Evolutionary conservation across 2,797 vertebrate genomes (phyloP), one percentile per base, ranked within the genome.

Genomic region (Rhinogobio ventralis): DNA sequence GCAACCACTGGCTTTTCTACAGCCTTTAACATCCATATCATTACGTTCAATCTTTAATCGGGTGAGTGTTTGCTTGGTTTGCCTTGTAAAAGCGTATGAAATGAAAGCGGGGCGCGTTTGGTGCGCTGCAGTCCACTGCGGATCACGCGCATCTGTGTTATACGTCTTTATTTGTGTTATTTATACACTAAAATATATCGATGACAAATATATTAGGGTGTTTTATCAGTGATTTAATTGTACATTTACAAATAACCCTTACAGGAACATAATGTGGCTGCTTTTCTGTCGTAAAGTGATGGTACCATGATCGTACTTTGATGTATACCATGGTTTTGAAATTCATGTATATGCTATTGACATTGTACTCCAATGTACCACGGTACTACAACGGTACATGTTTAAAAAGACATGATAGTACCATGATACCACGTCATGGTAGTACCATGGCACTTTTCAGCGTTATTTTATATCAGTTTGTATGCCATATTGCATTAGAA

Each of bases 121-220:
- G 5, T 64, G 55, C 49, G 49, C 53, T 77, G 82, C 82, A 46
- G 82, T 68, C n/a, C 83, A 79, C 83, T 84, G 83, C 83, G 83
- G 83, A 84, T 60, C 64, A 77, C 51, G 39, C 25, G 62, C 64
- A 36, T 74, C 0, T 14, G 5, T 55, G 4, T 28, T 30, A 14
- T 23, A 39, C 57, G 55, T n/a, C 33, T 68, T 68, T n/a, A 68
- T 23, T 25, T 45, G n/a, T 45, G 82, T 77, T 67, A 20, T 55
- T 83, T 55, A 30, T 10, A n/a, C 68, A 25, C 60, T 5, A 7
- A 69, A 68, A 69, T 51, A 9, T 23, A 3, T n/a, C 28, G 0
- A 7, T 62, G 4, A 23, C 53, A 10, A 5, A 10, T 3, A 5
- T 4, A 5, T 55, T 5, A 42, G 14, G 14, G 3, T 46, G 28